phyloP scores from a whole-genome alignment of 1,140 invertebrate genomes.

The Ridgeia piscesae region DNA sequence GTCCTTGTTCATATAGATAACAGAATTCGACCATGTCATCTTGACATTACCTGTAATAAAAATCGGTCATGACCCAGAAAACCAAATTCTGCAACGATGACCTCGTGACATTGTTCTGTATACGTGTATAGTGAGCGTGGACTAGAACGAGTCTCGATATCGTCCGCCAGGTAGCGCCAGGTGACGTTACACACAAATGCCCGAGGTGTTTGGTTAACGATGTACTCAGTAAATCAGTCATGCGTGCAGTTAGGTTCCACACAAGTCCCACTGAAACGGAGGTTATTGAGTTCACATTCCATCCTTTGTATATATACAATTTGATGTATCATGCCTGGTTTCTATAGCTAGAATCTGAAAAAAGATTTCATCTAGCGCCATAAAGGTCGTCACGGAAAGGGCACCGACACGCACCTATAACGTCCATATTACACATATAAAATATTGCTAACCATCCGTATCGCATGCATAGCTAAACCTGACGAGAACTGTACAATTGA shows the following conservation, averaged over 20 bases:
- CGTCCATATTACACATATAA: background rate
- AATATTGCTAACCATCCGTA: background rate
- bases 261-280: background rate
- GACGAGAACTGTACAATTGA: background rate
- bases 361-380: background rate
- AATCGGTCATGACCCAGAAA: background rate
- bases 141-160: background rate
- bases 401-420: background rate
- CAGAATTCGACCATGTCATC: background rate
- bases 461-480: background rate
- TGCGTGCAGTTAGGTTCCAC: background rate
- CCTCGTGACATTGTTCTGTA: background rate
- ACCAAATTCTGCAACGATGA: background rate
- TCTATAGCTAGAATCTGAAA: background rate
- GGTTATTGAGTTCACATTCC: background rate
- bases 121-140: background rate
- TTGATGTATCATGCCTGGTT: background rate
- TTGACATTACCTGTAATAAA: background rate
- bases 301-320: background rate
- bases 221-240: background rate
- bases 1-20: no score
- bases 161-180: background rate
- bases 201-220: background rate
- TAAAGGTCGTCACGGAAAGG: background rate
- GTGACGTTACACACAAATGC: background rate